Conservation (phyloP, 2,797 vertebrate species). For the Poecilia wingei region DNA sequence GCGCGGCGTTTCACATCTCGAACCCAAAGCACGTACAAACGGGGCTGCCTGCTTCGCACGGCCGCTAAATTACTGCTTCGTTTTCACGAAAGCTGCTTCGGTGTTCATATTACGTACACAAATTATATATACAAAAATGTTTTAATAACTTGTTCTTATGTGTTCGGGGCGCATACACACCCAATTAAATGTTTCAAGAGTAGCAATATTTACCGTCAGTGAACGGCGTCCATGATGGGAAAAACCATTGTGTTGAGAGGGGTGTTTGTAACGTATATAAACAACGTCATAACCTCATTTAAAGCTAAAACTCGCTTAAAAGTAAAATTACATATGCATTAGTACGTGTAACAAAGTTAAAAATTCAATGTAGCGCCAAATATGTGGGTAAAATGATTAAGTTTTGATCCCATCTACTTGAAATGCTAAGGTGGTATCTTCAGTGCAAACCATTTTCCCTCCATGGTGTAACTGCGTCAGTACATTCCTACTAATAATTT, state of each 20-base stretch:
- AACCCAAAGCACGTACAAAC: constrained; percentile 3
- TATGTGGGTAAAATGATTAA: rapidly evolving
- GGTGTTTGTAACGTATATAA: not conserved
- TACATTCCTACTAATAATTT: rapidly evolving
- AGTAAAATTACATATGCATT: rapidly evolving
- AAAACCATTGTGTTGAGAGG: constrained; percentile 52
- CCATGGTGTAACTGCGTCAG: not conserved
- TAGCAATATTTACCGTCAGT: constrained; percentile 75
- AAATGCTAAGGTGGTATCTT: constrained; percentile 49
- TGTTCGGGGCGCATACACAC: rapidly evolving
- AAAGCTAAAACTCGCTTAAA: not conserved
- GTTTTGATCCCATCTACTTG: not conserved
- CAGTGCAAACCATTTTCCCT: constrained; percentile 56
- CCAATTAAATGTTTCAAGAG: constrained; percentile 34
- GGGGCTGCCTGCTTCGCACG: constrained; percentile 13
- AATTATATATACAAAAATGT: rapidly evolving
- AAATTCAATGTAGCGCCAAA: rapidly evolving
- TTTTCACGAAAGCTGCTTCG: too few relatives aligned
- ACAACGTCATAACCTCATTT: not conserved
- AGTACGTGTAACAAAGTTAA: not conserved
- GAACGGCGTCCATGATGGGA: constrained; percentile 78
- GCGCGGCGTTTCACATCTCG: not conserved
- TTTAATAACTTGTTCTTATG: not conserved
- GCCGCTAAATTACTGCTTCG: not conserved
- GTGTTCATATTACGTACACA: rapidly evolving